Evolutionary conservation across 2,113 vertebrate species (phyloP), one percentile per base, ranked within the genome.

Genomic region (Tichodroma muraria): DNA sequence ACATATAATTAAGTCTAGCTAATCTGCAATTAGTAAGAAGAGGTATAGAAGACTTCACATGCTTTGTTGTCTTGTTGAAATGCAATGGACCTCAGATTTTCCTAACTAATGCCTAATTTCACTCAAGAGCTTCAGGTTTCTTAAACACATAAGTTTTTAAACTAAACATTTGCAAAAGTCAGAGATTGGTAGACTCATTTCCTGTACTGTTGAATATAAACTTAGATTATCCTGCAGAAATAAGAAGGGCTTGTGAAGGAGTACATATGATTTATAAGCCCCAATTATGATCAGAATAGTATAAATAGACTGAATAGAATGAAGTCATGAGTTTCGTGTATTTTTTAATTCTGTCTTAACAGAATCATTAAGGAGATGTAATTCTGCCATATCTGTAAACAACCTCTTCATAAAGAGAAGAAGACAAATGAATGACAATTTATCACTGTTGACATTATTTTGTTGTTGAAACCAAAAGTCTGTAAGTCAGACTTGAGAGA

Each of bases 391-490:
- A 25, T 24, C 25, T 49, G 11, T 68, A 50, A 72, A 60, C 20
- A 83, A 42, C 2, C 4, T 64, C 49, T 70, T 56, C 15, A 47
- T 65, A 70, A 73, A 80, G 6, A 85, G 24, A 45, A 37, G 8
- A 37, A 37, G 6, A 37, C 10, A 88, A 94, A 92, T 73, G 47
- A 59, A 79, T 45, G 81, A 49, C 70, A 80, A 75, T 80, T 95
- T 86, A 73, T 80, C 73, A 96, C 13, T 19, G 22, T 59, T 94
- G 72, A 42, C 85, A 72, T 89, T 69, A 86, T 60, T 71, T 84
- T 81, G 18, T 90, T 85, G 85, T 92, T 95, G 76, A 97, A 93
- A 92, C 72, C 42, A 49, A 82, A 93, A 92, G 44, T 52, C 80
- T 90, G 12, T 72, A 69, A 75, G 66, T 84, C 83, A 93, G 37